Base-by-base conservation (phyloP, 2,113 vertebrate genomes). In the Heteronetta atricapilla region DNA sequence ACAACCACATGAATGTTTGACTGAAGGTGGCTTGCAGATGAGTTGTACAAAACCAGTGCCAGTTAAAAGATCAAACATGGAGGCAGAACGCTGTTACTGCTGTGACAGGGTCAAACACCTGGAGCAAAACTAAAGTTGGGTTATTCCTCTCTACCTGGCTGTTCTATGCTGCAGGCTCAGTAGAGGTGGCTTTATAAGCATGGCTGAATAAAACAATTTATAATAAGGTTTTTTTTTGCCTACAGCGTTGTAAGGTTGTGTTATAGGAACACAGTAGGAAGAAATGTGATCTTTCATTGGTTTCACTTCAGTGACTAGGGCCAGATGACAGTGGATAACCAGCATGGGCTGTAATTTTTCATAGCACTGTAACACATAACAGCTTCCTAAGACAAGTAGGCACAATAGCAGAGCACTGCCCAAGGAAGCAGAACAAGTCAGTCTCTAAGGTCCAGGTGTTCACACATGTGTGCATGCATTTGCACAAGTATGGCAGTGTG, bases 251-350 rank as follows among this genome's bases (percentile, higher is more conserved):
- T 36, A 48, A 66, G 80, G 74, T 74, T 82, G 77, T 3, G 6
- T 55, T 93, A 75, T 50, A 95, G 86, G 72, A 86, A 67, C 79
- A 81, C 95, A 88, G 93, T 88, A 68, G 88, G 85, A 90, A 96
- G 69, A 69, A 93, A 78, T 74, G 89, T 58, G 86, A 96, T 93
- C 90, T 77, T 90, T 95, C 68, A 72, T 60, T 93, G 88, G 76
- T 84, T 84, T 91, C 85, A 70, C 89, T 91, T 23, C 3, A 0
- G 75, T 79, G 38, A 82, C 90, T 89, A 69, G 62, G 87, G 59
- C 73, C 79, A 73, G 58, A 66, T 77, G 83, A 87, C 77, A 90
- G 79, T 42, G 91, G 87, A 95, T 97, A 93, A 79, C 86, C 82
- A 96, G 86, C 7, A 6, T 92, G 74, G 50, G 85, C 73, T 86